These are phyloP conservation scores for Willowsia nigromaculata DNA, from an alignment of 2,888 invertebrate species.

Conservation along the genomic window DNA sequence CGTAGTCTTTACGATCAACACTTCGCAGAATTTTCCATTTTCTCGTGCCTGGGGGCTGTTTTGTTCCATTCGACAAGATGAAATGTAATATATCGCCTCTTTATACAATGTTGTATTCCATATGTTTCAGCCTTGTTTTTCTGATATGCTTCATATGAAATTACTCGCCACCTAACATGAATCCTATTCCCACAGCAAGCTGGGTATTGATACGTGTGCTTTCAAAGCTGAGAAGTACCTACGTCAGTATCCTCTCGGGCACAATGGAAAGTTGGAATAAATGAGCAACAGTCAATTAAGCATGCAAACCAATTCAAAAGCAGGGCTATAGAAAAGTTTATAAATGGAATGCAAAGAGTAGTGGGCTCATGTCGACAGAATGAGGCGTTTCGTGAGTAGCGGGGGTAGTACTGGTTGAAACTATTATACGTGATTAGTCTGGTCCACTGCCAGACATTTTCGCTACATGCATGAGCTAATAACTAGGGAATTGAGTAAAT, in stretches of 20 bases:
- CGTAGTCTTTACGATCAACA: not conserved
- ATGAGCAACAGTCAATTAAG: conserved; percentile 71
- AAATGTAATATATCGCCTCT: not conserved
- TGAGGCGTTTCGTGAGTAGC: not conserved
- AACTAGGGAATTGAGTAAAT: conserved; percentile 22
- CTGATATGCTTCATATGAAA: not conserved
- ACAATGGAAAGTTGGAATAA: conserved; percentile 59
- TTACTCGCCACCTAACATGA: not conserved
- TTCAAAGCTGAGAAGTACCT: not conserved
- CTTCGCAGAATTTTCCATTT: conserved; percentile 7
- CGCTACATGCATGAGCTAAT: not conserved
- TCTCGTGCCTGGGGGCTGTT: conserved; percentile 40
- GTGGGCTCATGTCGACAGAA: not conserved
- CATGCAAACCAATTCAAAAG: conserved; percentile 65
- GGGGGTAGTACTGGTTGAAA: not conserved
- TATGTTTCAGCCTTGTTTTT: not conserved
- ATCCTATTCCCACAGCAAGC: not conserved
- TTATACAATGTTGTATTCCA: not conserved
- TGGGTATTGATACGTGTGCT: not conserved
- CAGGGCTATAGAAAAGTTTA: conserved; percentile 4
- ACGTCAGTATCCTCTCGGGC: not conserved
- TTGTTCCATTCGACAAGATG: not conserved
- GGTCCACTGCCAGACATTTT: conserved; percentile 19
- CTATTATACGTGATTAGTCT: not conserved
- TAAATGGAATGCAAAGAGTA: conserved; percentile 26